Evolutionary conservation across 2,113 vertebrate species (phyloP).

Genomic region (Excalfactoria chinensis): DNA sequence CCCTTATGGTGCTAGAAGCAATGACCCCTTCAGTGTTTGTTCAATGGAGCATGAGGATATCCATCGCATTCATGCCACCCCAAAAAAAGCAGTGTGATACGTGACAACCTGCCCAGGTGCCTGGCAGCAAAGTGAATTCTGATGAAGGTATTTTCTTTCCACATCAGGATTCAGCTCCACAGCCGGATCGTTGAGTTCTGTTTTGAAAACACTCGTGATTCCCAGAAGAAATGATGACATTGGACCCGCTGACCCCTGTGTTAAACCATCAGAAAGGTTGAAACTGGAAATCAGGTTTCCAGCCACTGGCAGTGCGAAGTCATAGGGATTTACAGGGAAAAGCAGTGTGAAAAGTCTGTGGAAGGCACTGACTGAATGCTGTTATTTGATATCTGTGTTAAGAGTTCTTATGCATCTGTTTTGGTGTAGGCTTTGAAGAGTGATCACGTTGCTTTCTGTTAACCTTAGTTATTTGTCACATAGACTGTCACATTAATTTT

Average conservation of each 20-base stretch:
- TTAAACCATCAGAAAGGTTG: neutral
- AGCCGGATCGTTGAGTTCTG: neutral
- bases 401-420: neutral
- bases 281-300: neutral
- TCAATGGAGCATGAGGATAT: neutral
- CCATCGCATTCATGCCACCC: neutral
- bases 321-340: neutral
- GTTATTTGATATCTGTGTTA: neutral
- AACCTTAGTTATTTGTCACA: neutral
- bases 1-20: neutral
- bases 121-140: neutral
- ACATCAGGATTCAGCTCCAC: slow-evolving; percentile 6
- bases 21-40: neutral
- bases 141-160: neutral
- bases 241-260: neutral
- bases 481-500: neutral
- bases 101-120: neutral
- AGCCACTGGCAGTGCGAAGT: neutral
- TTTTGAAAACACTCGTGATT: neutral
- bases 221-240: neutral
- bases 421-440: neutral
- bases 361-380: neutral
- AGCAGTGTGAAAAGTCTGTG: neutral
- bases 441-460: neutral
- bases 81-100: neutral